A percentile compares a stretch with the other conserved stretches of the same genome.
These are phyloP conservation scores for Nothobranchius furzeri DNA, from an alignment of 2,113 vertebrate genomes.

Conservation along the genomic window DNA sequence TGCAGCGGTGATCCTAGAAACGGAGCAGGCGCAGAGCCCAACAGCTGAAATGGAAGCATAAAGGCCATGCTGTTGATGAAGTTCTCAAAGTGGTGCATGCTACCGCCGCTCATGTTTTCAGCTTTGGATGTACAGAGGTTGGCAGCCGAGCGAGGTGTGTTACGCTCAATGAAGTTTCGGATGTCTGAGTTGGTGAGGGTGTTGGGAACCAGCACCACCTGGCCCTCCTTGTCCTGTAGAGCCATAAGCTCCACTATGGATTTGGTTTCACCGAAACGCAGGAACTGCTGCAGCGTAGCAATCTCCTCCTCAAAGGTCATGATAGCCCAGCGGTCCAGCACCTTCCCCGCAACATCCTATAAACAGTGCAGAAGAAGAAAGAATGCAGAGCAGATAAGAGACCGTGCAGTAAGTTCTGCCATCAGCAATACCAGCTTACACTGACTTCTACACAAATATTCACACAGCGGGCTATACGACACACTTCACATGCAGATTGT, in stretches of 20 bases:
- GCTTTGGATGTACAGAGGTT: constrained; percentile 75
- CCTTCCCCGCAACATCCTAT: constrained; percentile 94
- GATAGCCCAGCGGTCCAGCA: constrained; percentile 96
- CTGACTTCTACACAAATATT: constrained; percentile 56
- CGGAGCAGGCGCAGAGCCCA: constrained; percentile 88
- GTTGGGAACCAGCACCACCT: constrained; percentile 84
- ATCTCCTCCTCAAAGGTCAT: constrained; percentile 97
- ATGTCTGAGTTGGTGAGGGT: constrained; percentile 90
- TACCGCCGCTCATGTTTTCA: constrained; percentile 82
- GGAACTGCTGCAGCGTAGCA: constrained; percentile 94
- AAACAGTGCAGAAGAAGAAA: constrained; percentile 14
- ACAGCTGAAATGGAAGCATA: constrained; percentile 94
- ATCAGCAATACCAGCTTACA: constrained; percentile 54
- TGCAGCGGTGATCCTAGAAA: constrained; percentile 85
- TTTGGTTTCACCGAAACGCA: constrained; percentile 98
- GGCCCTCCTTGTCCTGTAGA: constrained; percentile 94
- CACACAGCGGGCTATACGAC: constrained; percentile 37
- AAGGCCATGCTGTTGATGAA: constrained; percentile 94
- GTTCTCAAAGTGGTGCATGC: constrained; percentile 92
- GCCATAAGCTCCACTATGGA: constrained; percentile 98
- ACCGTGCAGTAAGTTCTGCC: constrained; percentile 37
- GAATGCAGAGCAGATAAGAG: not conserved
- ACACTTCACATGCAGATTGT: constrained; percentile 55
- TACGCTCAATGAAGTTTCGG: constrained; percentile 94
- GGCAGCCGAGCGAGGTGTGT: constrained; percentile 74